Conservation (phyloP, 1,140 invertebrate species). For the Polypedilum pembai region DNA sequence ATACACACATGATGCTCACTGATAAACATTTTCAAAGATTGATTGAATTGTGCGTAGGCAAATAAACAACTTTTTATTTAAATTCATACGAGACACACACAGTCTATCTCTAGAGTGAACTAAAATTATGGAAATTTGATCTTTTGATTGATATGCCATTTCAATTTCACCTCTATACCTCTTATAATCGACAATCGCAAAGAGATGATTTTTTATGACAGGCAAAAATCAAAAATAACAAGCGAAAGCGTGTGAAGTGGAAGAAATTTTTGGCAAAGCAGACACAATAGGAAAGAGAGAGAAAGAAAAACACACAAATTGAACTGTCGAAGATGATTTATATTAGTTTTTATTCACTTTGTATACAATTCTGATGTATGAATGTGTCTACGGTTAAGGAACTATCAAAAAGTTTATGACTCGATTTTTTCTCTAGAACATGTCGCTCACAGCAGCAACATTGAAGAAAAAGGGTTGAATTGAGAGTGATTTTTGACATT, state of each 20-base stretch:
- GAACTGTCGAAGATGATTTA: conserved; percentile 26
- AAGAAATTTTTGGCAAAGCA: neutral
- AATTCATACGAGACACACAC: neutral
- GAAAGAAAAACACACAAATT: neutral
- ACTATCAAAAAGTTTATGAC: neutral
- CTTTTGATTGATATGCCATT: conserved; percentile 27
- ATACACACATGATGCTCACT: too few species aligned
- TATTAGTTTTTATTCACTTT: conserved; percentile 24
- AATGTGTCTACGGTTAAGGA: neutral
- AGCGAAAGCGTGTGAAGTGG: neutral
- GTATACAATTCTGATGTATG: neutral
- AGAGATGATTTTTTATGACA: conserved; percentile 24
- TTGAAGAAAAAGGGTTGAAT: conserved; percentile 15
- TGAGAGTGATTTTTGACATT: neutral
- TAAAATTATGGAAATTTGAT: neutral
- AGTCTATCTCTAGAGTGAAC: too few species aligned
- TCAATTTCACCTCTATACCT: neutral
- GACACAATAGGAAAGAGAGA: neutral
- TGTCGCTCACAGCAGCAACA: too few species aligned
- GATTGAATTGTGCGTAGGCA: too few species aligned
- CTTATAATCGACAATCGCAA: too few species aligned
- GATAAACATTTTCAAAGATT: too few species aligned
- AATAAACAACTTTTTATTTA: neutral
- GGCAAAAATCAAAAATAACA: neutral
- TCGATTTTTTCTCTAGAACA: neutral